phyloP scores from a whole-genome alignment of 2,113 vertebrate genomes.

The Illadopsis cleaveri region DNA sequence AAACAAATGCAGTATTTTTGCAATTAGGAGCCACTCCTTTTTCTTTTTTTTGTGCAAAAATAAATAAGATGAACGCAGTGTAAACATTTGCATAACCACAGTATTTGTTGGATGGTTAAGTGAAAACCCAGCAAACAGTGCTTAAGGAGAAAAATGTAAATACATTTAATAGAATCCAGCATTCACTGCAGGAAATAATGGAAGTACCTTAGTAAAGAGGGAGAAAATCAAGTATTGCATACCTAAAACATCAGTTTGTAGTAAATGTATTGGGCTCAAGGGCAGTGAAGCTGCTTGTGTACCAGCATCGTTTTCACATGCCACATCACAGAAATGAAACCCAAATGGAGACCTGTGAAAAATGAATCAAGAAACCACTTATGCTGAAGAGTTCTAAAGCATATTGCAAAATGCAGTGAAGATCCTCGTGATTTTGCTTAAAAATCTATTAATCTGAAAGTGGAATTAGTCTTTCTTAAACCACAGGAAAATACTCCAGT shows the following conservation, averaged over 20 bases:
- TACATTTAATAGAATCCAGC: constrained; percentile 46
- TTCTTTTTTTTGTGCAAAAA: not conserved
- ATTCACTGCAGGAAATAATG: not conserved
- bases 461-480: not conserved
- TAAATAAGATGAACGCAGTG: constrained; percentile 23
- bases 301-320: not conserved
- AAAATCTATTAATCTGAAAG: constrained; percentile 13
- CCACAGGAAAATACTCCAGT: not conserved
- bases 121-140: constrained; percentile 30
- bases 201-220: not conserved
- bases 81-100: constrained; percentile 53
- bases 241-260: not conserved
- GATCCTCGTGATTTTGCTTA: constrained; percentile 5
- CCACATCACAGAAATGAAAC: not conserved
- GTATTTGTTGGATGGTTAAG: constrained; percentile 30
- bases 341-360: not conserved
- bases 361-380: not conserved
- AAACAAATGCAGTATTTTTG: constrained; percentile 27
- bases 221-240: not conserved
- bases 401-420: not conserved
- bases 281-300: not conserved
- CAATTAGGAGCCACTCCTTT: not conserved
- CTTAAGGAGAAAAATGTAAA: constrained; percentile 64
- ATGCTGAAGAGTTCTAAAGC: not conserved
- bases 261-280: not conserved